Conservation (phyloP, 2,113 vertebrate genomes). For the Elgaria multicarinata region DNA sequence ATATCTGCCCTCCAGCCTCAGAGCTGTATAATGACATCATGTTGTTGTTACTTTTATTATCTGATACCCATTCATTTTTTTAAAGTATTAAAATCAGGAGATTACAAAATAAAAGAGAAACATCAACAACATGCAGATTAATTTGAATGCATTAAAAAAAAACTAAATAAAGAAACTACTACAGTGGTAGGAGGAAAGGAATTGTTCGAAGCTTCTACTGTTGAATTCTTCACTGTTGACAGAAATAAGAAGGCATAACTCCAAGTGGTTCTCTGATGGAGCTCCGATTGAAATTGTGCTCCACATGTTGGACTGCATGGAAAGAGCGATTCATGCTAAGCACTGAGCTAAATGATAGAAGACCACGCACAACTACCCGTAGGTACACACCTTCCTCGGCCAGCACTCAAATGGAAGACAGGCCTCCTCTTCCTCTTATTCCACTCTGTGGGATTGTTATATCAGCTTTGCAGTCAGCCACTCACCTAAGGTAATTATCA, state of each 20-base stretch:
- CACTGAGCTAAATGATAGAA: background rate
- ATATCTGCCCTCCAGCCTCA: constrained; percentile 77
- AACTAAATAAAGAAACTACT: constrained; percentile 58
- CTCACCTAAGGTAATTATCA: background rate
- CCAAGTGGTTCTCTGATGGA: background rate
- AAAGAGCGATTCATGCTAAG: background rate
- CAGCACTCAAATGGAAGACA: background rate
- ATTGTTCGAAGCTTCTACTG: constrained; percentile 17
- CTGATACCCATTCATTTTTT: constrained; percentile 60
- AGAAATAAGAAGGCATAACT: background rate
- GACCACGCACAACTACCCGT: background rate
- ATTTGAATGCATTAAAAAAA: constrained; percentile 65
- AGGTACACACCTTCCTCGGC: background rate
- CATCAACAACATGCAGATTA: constrained; percentile 61
- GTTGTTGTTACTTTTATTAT: constrained; percentile 65
- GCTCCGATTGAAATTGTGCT: background rate
- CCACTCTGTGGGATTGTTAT: background rate
- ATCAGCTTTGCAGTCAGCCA: background rate
- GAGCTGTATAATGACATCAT: constrained; percentile 69
- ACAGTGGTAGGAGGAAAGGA: constrained; percentile 41
- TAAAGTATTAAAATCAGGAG: constrained; percentile 61
- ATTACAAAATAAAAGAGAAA: constrained; percentile 63
- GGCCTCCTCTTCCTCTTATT: background rate
- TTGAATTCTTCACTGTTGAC: constrained; percentile 54
- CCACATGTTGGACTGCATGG: background rate